A percentile compares a stretch with the other conserved stretches of the same genome.
These are phyloP conservation scores for Xyrichtys novacula DNA, from an alignment of 2,797 vertebrate genomes.

Conservation along the genomic window DNA sequence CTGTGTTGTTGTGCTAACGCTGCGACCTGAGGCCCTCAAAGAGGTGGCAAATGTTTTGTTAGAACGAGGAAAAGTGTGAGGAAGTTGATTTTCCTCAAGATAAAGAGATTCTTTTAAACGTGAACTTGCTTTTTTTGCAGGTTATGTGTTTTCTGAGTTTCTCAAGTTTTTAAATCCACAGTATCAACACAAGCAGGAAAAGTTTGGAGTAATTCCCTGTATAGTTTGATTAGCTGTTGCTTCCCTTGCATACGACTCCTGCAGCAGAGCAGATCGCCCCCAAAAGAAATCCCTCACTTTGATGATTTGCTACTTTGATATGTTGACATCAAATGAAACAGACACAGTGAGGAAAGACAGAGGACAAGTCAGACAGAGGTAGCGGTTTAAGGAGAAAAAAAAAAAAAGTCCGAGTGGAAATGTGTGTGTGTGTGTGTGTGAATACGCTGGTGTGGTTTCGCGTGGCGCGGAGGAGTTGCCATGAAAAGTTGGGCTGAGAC, in stretches of 20 bases:
- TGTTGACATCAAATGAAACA: constrained; percentile 94
- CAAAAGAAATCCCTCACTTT: constrained; percentile 96
- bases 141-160: constrained; percentile 4
- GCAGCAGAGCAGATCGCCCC: constrained; percentile 86
- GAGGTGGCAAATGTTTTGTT: constrained; percentile 70
- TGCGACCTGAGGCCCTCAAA: constrained; percentile 41
- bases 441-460: constrained; percentile 34
- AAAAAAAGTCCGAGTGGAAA: constrained; percentile 38
- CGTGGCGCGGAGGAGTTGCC: constrained; percentile 80
- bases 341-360: constrained; percentile 74
- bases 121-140: constrained; percentile 9
- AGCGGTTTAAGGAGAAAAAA: constrained; percentile 51
- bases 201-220: constrained; percentile 46
- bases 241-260: constrained; percentile 85
- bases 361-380: constrained; percentile 76
- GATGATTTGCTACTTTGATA: constrained; percentile 98
- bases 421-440: constrained; percentile 44
- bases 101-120: constrained; percentile 42
- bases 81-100: constrained; percentile 73
- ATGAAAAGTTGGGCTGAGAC: constrained; percentile 88
- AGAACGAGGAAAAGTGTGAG: constrained; percentile 56
- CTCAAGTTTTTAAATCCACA: constrained; percentile 14
- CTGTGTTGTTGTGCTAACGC: constrained; percentile 75
- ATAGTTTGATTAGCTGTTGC: constrained; percentile 85
- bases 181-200: constrained; percentile 14